Conservation (phyloP, 1,140 invertebrate species). For the Saccostrea cuccullata region DNA sequence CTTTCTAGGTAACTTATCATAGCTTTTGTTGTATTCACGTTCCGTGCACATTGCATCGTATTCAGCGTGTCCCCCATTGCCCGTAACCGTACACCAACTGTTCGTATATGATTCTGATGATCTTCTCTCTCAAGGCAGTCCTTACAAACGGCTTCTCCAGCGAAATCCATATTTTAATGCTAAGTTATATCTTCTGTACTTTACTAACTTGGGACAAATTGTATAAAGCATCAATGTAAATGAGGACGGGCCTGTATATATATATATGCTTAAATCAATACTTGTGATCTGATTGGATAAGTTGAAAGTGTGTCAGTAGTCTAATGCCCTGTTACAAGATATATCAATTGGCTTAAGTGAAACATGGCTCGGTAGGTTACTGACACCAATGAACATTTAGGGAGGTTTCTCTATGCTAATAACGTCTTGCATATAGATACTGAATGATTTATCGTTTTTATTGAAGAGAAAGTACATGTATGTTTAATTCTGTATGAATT, state of each 20-base stretch:
- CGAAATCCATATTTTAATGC: no score
- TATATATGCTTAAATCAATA: neutral
- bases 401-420: neutral
- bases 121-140: neutral
- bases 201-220: no score
- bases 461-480: no score
- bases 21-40: neutral
- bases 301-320: neutral
- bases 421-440: neutral
- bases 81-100: neutral
- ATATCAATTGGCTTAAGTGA: neutral
- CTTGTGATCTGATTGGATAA: conserved; percentile 2
- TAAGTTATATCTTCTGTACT: no score
- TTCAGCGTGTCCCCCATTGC: neutral
- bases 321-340: neutral
- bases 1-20: neutral
- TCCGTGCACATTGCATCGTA: neutral
- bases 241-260: neutral
- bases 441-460: no score
- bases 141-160: no score
- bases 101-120: neutral
- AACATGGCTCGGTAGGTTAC: neutral
- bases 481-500: no score
- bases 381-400: neutral
- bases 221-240: no score